Conservation (phyloP, 2,113 vertebrate species). For the Platysteira castanea region DNA sequence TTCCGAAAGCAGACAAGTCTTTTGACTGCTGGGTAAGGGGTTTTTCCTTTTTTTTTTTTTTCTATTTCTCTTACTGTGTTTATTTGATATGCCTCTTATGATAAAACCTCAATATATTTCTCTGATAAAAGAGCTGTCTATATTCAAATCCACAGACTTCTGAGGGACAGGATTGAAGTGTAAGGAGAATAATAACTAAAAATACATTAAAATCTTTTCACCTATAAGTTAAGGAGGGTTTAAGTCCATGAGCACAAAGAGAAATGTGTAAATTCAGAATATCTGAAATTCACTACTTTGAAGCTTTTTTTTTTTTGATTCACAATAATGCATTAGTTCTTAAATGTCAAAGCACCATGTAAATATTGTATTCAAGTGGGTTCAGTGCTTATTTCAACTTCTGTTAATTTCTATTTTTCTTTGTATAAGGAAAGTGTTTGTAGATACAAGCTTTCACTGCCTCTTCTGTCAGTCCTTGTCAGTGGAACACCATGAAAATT, state of each 20-base stretch:
- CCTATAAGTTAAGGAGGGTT: background rate
- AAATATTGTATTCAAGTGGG: background rate
- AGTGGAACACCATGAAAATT: background rate
- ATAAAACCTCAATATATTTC: background rate
- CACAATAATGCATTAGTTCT: background rate
- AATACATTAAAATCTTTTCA: background rate
- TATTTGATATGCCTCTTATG: background rate
- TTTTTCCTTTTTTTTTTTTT: rapidly evolving
- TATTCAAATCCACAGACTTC: background rate
- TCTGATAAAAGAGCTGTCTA: background rate
- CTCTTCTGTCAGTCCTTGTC: background rate
- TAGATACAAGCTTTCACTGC: background rate
- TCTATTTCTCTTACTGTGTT: background rate
- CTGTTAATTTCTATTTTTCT: background rate
- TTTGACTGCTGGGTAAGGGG: background rate
- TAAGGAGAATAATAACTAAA: background rate
- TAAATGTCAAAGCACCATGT: background rate
- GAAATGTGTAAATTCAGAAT: background rate
- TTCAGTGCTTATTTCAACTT: background rate
- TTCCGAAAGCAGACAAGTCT: background rate
- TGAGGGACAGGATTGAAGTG: background rate
- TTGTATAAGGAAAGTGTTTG: background rate
- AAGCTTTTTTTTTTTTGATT: background rate
- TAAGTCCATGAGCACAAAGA: background rate
- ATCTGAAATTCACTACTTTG: background rate